phyloP scores from a whole-genome alignment of 2,797 vertebrate species.

The Muscicapa striata region DNA sequence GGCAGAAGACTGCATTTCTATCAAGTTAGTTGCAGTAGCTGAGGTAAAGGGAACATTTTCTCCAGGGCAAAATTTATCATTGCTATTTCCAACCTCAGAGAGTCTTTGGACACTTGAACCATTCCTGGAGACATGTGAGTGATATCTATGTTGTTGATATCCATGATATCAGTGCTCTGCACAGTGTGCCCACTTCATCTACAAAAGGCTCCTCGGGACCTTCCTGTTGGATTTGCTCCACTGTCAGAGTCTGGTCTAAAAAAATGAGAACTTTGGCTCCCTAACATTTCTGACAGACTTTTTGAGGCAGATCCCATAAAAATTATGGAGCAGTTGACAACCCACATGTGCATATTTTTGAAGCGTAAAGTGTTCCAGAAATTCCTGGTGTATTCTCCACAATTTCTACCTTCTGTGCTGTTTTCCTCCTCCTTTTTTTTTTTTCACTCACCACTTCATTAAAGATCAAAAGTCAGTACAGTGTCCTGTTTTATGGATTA shows the following conservation, averaged over 20 bases:
- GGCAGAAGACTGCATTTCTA: background rate
- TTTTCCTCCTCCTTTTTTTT: background rate
- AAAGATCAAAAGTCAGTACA: background rate
- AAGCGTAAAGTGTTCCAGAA: background rate
- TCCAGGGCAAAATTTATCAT: background rate
- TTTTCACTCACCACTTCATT: background rate
- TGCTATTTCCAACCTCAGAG: background rate
- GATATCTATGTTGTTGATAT: background rate
- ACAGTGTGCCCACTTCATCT: too few species aligned
- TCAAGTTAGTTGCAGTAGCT: background rate
- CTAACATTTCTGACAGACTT: background rate
- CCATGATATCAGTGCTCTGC: rapidly evolving
- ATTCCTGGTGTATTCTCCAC: background rate
- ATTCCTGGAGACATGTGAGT: background rate
- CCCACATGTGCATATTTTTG: background rate
- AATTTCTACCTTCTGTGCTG: background rate
- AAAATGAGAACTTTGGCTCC: background rate
- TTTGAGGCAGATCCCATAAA: background rate
- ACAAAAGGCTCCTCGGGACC: background rate
- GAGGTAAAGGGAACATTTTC: background rate
- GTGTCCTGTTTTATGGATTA: background rate
- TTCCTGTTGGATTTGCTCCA: background rate
- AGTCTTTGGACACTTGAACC: background rate
- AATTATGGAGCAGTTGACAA: background rate
- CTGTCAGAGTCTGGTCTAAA: background rate